A percentile compares a stretch with the other conserved stretches of the same genome.
Evolutionary conservation across 2,888 invertebrate species (phyloP).

Genomic region (Vandiemenella viatica): DNA sequence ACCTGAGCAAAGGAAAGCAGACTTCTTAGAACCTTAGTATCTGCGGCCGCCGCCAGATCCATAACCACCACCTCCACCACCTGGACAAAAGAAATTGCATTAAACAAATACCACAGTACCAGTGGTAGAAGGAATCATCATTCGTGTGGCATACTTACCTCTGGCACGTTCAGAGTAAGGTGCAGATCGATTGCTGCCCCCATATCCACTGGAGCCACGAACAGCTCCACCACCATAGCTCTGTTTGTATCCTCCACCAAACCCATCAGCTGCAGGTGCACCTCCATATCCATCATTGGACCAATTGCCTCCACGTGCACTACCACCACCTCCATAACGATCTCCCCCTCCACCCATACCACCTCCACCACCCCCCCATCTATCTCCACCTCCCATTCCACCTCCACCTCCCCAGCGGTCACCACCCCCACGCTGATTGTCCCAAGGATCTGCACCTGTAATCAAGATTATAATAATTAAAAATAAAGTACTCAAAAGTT

Average conservation of each 20-base stretch:
- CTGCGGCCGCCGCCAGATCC: slow-evolving; percentile 8
- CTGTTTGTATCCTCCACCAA: slow-evolving; percentile 68
- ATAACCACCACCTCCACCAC: slow-evolving; percentile 11
- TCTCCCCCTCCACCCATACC: slow-evolving; percentile 32
- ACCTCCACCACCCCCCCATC: slow-evolving; percentile 30
- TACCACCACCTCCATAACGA: slow-evolving; percentile 22
- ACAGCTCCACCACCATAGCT: slow-evolving; percentile 71
- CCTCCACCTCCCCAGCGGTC: slow-evolving; percentile 30
- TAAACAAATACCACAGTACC: background rate
- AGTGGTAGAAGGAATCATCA: background rate
- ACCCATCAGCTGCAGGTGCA: too few relatives aligned
- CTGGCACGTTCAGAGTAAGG: background rate
- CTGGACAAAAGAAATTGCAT: background rate
- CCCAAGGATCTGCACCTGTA: slow-evolving; percentile 14
- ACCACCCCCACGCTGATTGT: slow-evolving; percentile 29
- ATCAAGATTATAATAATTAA: slow-evolving; percentile 2
- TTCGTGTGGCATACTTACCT: background rate
- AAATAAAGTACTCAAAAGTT: slow-evolving; percentile 7
- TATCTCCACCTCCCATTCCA: slow-evolving; percentile 31
- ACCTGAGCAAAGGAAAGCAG: too few relatives aligned
- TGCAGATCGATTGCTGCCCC: slow-evolving; percentile 4
- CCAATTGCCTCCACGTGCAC: slow-evolving; percentile 27
- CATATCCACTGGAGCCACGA: slow-evolving; percentile 31
- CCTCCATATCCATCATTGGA: too few relatives aligned
- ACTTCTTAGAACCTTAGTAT: background rate